phyloP scores from a whole-genome alignment of 2,113 vertebrate genomes.

The Marcusenius ussheri region DNA sequence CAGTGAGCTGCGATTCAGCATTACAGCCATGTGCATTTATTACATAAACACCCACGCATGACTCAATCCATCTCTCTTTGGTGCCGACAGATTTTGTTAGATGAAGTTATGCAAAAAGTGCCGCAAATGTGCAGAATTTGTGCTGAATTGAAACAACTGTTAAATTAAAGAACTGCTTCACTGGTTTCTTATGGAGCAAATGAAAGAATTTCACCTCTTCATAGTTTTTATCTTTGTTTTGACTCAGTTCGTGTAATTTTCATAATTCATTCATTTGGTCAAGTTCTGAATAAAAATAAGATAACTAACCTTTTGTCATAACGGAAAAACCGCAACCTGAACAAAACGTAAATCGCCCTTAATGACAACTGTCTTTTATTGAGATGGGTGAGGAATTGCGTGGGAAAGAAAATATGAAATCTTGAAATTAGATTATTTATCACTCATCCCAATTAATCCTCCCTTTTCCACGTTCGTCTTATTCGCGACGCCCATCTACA shows the following conservation, averaged over 20 bases:
- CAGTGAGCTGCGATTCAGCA: conserved; percentile 55
- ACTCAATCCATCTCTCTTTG: conserved; percentile 66
- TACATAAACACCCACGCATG: conserved; percentile 65
- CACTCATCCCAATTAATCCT: conserved; percentile 27
- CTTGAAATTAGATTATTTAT: conserved; percentile 27
- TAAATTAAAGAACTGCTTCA: conserved; percentile 62
- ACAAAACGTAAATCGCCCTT: conserved; percentile 21
- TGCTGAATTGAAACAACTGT: conserved; percentile 63
- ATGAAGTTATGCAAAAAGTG: conserved; percentile 53
- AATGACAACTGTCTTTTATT: conserved; percentile 13
- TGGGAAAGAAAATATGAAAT: conserved; percentile 7
- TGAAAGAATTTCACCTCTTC: conserved; percentile 52
- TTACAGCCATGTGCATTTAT: conserved; percentile 64
- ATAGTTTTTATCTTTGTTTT: conserved; percentile 50
- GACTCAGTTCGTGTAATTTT: conserved; percentile 31
- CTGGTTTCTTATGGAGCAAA: conserved; percentile 56
- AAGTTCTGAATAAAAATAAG: conserved; percentile 35
- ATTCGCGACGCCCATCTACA: background rate
- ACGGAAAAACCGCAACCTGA: conserved; percentile 24
- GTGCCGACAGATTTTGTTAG: conserved; percentile 48
- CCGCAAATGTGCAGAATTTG: conserved; percentile 54
- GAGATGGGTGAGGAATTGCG: conserved; percentile 9
- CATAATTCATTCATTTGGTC: conserved; percentile 34
- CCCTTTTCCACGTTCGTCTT: conserved; percentile 34
- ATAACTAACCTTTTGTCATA: conserved; percentile 46